Percentiles rank a stretch among this genome's conserved stretches.
Evolutionary conservation across 92 coral and sea anemone genomes (phyloP).

Genomic region (Phenganax stokvisi): DNA sequence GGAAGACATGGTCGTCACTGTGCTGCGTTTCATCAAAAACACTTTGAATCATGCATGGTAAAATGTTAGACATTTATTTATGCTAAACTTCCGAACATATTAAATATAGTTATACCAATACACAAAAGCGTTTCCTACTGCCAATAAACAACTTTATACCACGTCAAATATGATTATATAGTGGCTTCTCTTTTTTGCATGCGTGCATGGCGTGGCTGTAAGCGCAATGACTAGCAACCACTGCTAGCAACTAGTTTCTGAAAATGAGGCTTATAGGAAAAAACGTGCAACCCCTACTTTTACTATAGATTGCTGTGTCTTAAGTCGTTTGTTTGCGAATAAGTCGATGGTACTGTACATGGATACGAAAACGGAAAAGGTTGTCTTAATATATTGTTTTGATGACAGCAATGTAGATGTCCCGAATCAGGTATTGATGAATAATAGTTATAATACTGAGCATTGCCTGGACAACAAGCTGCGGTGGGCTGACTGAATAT

Average conservation of each 20-base stretch:
- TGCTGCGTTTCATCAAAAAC: no score
- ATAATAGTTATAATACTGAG: slow-evolving; percentile 3
- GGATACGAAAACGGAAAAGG: slow-evolving; percentile 37
- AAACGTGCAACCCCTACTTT: neutral
- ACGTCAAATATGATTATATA: no score
- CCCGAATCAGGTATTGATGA: slow-evolving; percentile 19
- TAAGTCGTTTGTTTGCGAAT: slow-evolving; percentile 10
- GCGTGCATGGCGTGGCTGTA: no score
- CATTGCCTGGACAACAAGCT: slow-evolving; percentile 13
- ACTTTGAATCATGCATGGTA: no score
- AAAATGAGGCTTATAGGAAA: neutral
- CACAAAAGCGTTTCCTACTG: no score
- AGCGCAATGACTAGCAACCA: no score
- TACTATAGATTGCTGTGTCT: slow-evolving; percentile 20
- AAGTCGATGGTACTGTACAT: slow-evolving; percentile 29
- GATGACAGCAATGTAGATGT: slow-evolving; percentile 35
- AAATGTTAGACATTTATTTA: no score
- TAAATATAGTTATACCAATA: no score
- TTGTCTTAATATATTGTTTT: slow-evolving; percentile 29
- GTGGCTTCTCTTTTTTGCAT: no score
- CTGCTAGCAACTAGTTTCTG: neutral
- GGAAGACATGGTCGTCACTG: no score
- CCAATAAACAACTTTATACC: no score
- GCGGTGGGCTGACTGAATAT: slow-evolving; percentile 36
- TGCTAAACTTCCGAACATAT: no score